A percentile compares a stretch with the other conserved stretches of the same genome.
Conservation (phyloP, 2,113 vertebrate species). For the Cervus canadensis region DNA sequence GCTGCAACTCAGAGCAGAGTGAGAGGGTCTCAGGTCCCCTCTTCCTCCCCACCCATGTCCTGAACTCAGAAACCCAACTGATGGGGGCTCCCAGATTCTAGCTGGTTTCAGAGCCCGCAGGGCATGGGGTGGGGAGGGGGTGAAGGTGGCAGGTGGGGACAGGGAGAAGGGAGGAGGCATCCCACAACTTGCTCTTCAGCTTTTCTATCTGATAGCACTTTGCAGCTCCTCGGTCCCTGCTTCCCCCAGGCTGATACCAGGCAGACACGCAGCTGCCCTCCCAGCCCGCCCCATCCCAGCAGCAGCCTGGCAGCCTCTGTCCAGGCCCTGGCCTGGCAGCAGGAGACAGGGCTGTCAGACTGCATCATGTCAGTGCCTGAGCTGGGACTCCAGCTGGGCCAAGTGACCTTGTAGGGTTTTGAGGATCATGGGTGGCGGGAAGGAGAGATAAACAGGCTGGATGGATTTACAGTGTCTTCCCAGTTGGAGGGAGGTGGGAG, state of each 20-base stretch:
- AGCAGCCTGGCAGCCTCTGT: background rate
- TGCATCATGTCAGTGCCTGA: background rate
- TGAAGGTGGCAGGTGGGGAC: background rate
- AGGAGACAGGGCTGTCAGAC: constrained; percentile 41
- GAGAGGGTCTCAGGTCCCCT: background rate
- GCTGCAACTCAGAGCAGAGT: background rate
- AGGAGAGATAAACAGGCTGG: background rate
- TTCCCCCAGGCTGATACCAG: background rate
- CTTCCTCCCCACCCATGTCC: background rate
- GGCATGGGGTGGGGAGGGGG: fast-evolving
- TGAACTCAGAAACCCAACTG: background rate
- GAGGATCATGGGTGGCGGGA: background rate
- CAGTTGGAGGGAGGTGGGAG: background rate
- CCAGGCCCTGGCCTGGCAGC: background rate
- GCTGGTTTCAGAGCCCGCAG: background rate
- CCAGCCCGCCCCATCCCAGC: background rate
- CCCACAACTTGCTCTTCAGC: background rate
- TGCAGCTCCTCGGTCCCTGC: background rate
- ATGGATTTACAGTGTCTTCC: background rate
- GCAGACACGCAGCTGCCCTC: background rate
- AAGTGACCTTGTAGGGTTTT: constrained; percentile 71
- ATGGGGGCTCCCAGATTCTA: fast-evolving
- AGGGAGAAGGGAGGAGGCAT: background rate
- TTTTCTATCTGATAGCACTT: background rate
- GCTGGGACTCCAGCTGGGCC: background rate